Percentiles rank a stretch among this genome's conserved stretches.
These are phyloP conservation scores for Heliothis virescens DNA, from an alignment of 1,140 invertebrate species.

Conservation along the genomic window DNA sequence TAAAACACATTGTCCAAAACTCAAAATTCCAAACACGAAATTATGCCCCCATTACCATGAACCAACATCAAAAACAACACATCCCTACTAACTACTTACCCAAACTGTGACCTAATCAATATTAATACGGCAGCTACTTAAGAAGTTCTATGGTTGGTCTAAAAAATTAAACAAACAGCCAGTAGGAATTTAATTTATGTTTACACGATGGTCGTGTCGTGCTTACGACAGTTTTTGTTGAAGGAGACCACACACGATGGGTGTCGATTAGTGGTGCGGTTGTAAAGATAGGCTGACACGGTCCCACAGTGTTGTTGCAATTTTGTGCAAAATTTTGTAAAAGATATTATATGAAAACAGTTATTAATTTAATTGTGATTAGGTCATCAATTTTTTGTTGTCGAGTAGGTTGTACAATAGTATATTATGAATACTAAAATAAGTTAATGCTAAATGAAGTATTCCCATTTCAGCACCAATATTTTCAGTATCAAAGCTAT, in stretches of 20 bases:
- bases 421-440: no score
- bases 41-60: slow-evolving; percentile 38
- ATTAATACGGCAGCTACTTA: slow-evolving; percentile 64
- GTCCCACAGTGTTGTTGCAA: background rate
- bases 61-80: slow-evolving; percentile 35
- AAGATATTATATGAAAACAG: no score
- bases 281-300: background rate
- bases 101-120: slow-evolving; percentile 49
- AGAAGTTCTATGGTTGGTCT: slow-evolving; percentile 62
- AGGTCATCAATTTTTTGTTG: no score
- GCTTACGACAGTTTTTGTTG: slow-evolving; percentile 58
- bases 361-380: no score
- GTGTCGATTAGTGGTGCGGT: slow-evolving; percentile 59
- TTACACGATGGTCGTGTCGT: slow-evolving; percentile 57
- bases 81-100: slow-evolving; percentile 19
- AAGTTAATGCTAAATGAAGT: no score
- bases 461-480: no score
- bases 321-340: background rate
- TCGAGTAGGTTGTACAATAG: no score
- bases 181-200: slow-evolving; percentile 69
- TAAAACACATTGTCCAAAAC: background rate
- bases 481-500: no score
- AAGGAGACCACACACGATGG: slow-evolving; percentile 71
- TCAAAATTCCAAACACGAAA: slow-evolving; percentile 35
- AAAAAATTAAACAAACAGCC: slow-evolving; percentile 59